These are phyloP conservation scores for Leuciscus idus DNA, from an alignment of 2,113 vertebrate species.

Conservation along the genomic window DNA sequence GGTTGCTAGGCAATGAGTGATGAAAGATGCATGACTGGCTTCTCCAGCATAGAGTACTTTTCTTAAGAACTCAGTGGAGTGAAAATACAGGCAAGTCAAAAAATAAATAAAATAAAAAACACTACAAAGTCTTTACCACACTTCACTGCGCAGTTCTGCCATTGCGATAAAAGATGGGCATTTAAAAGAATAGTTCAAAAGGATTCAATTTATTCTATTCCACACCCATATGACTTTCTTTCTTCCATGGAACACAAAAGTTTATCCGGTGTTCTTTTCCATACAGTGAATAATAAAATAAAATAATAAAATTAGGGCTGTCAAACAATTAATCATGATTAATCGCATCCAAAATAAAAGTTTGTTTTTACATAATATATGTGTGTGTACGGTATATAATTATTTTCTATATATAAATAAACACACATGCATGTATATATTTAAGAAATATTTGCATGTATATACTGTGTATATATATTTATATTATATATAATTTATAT, in stretches of 20 bases:
- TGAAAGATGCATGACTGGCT: constrained; percentile 14
- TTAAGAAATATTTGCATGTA: no score
- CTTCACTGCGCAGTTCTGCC: constrained; percentile 4
- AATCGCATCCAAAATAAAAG: no score
- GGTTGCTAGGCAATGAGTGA: background rate
- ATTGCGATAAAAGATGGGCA: no score
- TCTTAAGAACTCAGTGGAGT: background rate
- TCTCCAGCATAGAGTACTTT: background rate
- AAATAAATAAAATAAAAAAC: background rate
- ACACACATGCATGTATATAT: no score
- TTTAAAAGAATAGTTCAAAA: background rate
- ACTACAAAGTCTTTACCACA: background rate
- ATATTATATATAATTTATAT: no score
- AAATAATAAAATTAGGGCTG: no score
- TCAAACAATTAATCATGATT: no score
- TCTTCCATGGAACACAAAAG: background rate
- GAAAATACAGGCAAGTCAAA: background rate
- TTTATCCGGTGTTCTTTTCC: no score
- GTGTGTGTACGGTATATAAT: no score
- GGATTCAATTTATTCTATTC: background rate
- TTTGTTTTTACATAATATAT: no score
- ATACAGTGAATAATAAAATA: background rate
- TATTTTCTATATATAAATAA: no score
- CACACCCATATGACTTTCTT: background rate
- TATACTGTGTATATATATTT: no score